Evolutionary conservation across 2,797 vertebrate species (phyloP).

Genomic region (Pseudochaenichthys georgianus): DNA sequence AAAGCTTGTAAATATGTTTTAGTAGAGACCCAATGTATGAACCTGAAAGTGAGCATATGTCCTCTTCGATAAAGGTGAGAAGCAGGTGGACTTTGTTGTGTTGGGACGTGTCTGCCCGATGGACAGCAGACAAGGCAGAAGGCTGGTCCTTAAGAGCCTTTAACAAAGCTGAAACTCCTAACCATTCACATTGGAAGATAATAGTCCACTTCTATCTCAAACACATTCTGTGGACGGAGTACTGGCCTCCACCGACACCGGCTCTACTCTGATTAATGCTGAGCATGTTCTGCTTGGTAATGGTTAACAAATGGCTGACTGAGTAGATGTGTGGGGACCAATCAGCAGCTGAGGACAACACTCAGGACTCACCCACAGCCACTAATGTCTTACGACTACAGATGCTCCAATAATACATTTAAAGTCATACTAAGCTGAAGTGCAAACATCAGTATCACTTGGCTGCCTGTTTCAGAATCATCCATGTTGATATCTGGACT

Average conservation of each 20-base stretch:
- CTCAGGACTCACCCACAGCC: conserved; percentile 1
- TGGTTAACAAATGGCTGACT: neutral
- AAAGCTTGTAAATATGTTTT: no score
- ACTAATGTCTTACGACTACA: neutral
- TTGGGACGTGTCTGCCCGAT: conserved; percentile 10
- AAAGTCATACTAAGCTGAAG: conserved; percentile 16
- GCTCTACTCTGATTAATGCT: neutral
- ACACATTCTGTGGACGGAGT: conserved; percentile 3
- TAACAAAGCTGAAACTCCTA: conserved; percentile 21
- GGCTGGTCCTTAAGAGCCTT: conserved; percentile 66
- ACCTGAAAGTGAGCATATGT: no score
- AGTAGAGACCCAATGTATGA: no score
- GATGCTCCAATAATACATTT: neutral
- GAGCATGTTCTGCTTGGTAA: conserved; percentile 28
- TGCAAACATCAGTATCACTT: neutral
- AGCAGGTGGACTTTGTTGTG: conserved; percentile 15
- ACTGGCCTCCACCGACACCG: neutral
- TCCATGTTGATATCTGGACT: neutral
- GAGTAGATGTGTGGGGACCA: conserved; percentile 5
- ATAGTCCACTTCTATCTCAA: neutral
- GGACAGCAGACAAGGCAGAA: conserved; percentile 39
- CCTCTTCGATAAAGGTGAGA: neutral
- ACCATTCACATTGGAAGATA: neutral
- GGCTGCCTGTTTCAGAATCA: neutral
- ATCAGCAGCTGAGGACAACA: conserved; percentile 28